Evolutionary conservation across 2,797 vertebrate species (phyloP), one percentile per base, ranked within the genome.

Genomic region (Urosaurus nigricauda): DNA sequence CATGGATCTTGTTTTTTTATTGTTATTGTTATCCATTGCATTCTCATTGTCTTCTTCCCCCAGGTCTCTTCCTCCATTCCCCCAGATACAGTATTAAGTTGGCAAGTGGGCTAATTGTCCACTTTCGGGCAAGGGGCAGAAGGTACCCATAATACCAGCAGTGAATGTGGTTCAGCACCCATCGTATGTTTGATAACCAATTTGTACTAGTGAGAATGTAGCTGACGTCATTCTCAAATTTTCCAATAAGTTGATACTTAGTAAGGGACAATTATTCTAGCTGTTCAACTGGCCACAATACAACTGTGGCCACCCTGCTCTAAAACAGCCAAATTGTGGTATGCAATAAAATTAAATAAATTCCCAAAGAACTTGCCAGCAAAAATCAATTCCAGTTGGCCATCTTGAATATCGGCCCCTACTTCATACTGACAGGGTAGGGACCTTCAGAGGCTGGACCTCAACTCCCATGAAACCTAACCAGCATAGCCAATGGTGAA

Each of bases 341-440:
- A 17, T 35, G 21, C 65, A 51, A 26, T 24, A n/a, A 71, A 63
- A 68, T 53, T 29, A 79, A 86, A 40, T 17, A 87, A 58, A 53
- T 43, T 26, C 79, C 84, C 73, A 82, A 14, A 53, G 9, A 53
- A 53, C n/a, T 68, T 75, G 58, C n/a, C 56, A 75, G 74, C 40
- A 82, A 82, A 83, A 47, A 86, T 86, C 16, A 82, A 86, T 89
- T 63, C 7, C 53, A 60, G n/a, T 4, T 32, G 70, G 47, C 16
- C 70, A 51, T 60, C 63, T 88, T 88, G 19, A 75, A 79, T 70
- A 21, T 81, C 35, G n/a, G 16, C 32, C 13, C 12, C 84, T 1
- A 12, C 32, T 68, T 19, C 43, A 56, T 68, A 77, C 16, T 77
- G 53, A 53, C 11, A 47, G 75, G 9, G 11, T 29, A 12, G 24